Evolutionary conservation across 1,140 invertebrate species (phyloP), one percentile per base, ranked within the genome.

Genomic region (Calliopsis andreniformis): DNA sequence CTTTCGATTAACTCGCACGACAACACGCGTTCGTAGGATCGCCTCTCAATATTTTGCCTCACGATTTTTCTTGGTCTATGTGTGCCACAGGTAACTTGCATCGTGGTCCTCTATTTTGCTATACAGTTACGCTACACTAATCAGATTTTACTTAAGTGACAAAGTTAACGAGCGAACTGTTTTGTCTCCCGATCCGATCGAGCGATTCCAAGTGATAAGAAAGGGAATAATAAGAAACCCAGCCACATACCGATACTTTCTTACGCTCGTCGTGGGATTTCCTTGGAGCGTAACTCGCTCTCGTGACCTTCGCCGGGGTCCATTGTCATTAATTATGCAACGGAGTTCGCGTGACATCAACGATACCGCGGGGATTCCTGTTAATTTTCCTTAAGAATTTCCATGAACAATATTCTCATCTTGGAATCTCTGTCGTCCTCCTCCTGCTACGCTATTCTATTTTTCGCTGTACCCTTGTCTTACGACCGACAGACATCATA

Each of bases 271-370:
- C 59, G 79, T 84, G 83, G 84, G 79, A 87, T 89, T 88, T 85
- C 86, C 84, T 87, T 66, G 56, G 68, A 70, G 79, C 76, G 79
- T 76, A 82, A 80, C 71, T 84, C 77, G 67, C 68, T 71, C 68
- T 71, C 85, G 71, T 71, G 87, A 83, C 87, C 85, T 87, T 83
- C 79, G 53, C 47, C 78, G 76, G 30, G 51, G 83, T 85, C 82
- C 83, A 87, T 87, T 88, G 84, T 86, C 75, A 73, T 82, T 83
- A 84, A 87, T 89, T 89, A 89, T 87, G 87, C 84, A 88, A 89
- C 77, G 39, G 78, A 59, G 72, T 62, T 81, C 30, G 63, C 72
- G 78, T 87, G 81, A 86, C 84, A 87, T 88, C 83, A 86, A 73
- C 59, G 63, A 76, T 80, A 72, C 79, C 84, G 30, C 71, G 79